Conservation (phyloP, 2,888 invertebrate species). For the Diarsia brunnea region DNA sequence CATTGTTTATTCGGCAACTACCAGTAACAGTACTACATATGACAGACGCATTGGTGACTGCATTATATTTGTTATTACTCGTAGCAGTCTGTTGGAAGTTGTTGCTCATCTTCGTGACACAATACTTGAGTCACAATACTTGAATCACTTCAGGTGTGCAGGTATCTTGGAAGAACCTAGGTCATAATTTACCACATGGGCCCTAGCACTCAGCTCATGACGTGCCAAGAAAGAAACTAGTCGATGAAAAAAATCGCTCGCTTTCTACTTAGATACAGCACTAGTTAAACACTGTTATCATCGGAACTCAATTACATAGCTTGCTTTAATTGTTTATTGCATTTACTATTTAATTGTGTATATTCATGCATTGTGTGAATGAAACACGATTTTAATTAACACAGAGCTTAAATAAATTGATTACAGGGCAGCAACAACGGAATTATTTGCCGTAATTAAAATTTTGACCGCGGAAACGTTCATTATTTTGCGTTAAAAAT, state of each 20-base stretch:
- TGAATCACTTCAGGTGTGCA: no score
- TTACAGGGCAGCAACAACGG: conserved; percentile 21
- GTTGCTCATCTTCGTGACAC: neutral
- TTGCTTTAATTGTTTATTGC: conserved; percentile 21
- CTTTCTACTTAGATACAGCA: neutral
- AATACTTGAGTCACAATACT: neutral
- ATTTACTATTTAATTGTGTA: conserved; percentile 13
- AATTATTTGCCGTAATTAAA: conserved; percentile 41
- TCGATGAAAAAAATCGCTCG: neutral
- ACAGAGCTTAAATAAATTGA: conserved; percentile 43
- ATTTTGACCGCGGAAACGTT: conserved; percentile 8
- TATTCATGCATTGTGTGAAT: conserved; percentile 15
- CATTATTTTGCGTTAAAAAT: conserved; percentile 29
- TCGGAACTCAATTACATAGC: conserved; percentile 1
- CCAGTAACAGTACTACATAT: neutral
- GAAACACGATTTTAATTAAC: conserved; percentile 54
- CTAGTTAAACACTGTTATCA: conserved; percentile 1
- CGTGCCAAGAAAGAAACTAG: neutral
- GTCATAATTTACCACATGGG: no score
- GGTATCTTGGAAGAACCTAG: neutral
- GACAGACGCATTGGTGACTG: neutral
- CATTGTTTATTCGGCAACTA: neutral
- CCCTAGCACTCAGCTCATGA: neutral
- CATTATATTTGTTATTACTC: neutral
- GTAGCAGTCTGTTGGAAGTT: neutral